Conservation (phyloP, 2,888 invertebrate species). For the Tiliacea aurago region DNA sequence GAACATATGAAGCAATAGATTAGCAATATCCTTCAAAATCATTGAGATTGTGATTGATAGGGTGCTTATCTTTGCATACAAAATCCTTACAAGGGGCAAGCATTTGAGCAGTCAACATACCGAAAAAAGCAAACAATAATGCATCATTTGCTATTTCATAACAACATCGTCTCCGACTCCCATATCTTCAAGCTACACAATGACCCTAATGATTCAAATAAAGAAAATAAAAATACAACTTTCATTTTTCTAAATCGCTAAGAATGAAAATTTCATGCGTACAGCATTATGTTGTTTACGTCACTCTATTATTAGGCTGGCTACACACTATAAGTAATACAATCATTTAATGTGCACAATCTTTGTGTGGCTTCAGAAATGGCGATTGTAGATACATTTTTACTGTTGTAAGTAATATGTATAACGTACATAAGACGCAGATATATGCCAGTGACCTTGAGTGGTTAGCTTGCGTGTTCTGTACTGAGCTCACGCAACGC, state of each 20-base stretch:
- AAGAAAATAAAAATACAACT: slow-evolving; percentile 39
- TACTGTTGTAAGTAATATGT: no score
- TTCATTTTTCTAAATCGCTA: slow-evolving; percentile 58
- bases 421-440: no score
- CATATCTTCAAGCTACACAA: slow-evolving; percentile 3
- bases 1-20: no score
- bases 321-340: slow-evolving; percentile 45
- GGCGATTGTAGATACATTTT: not conserved
- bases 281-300: slow-evolving; percentile 45
- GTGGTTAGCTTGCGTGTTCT: no score
- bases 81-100: not conserved
- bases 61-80: not conserved
- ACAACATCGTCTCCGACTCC: not conserved
- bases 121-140: not conserved
- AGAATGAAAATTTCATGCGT: slow-evolving; percentile 55
- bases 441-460: no score
- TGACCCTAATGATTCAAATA: slow-evolving; percentile 25
- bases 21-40: no score
- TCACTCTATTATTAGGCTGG: slow-evolving; percentile 56
- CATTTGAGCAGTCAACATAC: no score
- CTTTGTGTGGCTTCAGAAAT: slow-evolving; percentile 38
- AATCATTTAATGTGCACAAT: slow-evolving; percentile 47
- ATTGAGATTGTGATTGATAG: no score
- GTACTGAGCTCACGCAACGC: no score
- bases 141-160: slow-evolving; percentile 1